Evolutionary conservation across 1,140 invertebrate genomes (phyloP).

Genomic region (Ephestia elutella): DNA sequence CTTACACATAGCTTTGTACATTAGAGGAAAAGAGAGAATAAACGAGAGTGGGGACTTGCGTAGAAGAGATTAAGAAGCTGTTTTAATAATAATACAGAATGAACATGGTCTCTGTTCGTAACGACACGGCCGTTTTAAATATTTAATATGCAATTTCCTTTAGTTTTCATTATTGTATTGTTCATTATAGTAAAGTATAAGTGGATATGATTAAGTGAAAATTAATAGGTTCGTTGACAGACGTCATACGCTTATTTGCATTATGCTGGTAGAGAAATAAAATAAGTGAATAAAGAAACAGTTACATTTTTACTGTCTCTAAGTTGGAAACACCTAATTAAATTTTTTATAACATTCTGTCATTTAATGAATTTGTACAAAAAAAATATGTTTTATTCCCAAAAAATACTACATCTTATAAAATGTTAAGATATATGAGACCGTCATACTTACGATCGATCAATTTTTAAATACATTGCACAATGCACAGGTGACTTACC

Average conservation of each 20-base stretch:
- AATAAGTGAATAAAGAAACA: not conserved
- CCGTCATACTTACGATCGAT: too few species aligned
- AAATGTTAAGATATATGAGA: too few species aligned
- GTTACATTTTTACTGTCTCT: too few species aligned
- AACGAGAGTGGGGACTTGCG: conserved; percentile 28
- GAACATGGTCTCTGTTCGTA: conserved; percentile 62
- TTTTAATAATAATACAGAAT: conserved; percentile 66
- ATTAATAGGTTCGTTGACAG: conserved; percentile 35
- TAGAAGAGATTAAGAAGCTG: conserved; percentile 61
- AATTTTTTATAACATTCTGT: too few species aligned
- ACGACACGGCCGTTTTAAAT: conserved; percentile 64
- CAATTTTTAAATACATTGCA: too few species aligned
- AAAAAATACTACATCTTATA: too few species aligned
- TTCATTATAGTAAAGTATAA: conserved; percentile 47
- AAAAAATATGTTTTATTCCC: too few species aligned
- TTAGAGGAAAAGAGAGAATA: conserved; percentile 36
- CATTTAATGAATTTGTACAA: too few species aligned
- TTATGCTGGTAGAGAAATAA: not conserved
- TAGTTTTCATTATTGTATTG: conserved; percentile 47
- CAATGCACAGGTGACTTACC: too few species aligned
- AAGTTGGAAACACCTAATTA: too few species aligned
- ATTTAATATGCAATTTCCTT: conserved; percentile 70
- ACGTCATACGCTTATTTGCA: conserved; percentile 21
- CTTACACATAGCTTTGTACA: conserved; percentile 28
- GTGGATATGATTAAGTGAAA: conserved; percentile 44